phyloP scores from a whole-genome alignment of 2,888 invertebrate species.

The Tridacna gigas region DNA sequence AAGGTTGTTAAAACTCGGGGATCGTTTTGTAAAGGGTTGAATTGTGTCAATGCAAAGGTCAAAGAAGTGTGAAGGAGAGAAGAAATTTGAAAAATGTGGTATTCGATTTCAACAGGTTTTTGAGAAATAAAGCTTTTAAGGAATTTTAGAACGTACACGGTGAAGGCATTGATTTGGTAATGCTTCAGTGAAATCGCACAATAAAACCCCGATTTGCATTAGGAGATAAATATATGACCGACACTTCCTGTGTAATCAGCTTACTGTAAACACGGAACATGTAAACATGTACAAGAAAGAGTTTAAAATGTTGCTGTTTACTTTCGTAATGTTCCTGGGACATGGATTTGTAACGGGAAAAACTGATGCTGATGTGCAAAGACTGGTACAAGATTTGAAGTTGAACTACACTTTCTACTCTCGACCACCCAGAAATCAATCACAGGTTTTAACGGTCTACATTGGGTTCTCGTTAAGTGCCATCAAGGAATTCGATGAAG shows the following conservation, averaged over 20 bases:
- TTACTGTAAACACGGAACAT: no score
- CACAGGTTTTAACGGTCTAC: background rate
- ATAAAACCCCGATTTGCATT: no score
- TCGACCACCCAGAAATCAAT: background rate
- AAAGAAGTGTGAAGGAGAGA: no score
- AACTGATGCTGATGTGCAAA: background rate
- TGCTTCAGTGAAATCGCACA: background rate
- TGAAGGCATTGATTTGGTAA: background rate
- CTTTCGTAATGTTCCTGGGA: background rate
- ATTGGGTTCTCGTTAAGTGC: background rate
- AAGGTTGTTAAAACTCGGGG: background rate
- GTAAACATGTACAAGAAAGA: no score
- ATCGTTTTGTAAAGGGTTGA: background rate
- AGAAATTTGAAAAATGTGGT: background rate
- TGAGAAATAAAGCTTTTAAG: background rate
- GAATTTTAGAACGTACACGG: background rate
- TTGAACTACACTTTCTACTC: background rate
- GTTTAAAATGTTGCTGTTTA: background rate
- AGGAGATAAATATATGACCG: no score
- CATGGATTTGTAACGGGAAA: background rate
- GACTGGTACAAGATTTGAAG: background rate
- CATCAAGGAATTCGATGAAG: conserved; percentile 7
- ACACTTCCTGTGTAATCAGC: no score
- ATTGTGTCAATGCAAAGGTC: background rate
- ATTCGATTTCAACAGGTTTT: background rate